These are phyloP conservation scores for Lasioglossum villosulum DNA, from an alignment of 2,888 invertebrate genomes.

Conservation along the genomic window DNA sequence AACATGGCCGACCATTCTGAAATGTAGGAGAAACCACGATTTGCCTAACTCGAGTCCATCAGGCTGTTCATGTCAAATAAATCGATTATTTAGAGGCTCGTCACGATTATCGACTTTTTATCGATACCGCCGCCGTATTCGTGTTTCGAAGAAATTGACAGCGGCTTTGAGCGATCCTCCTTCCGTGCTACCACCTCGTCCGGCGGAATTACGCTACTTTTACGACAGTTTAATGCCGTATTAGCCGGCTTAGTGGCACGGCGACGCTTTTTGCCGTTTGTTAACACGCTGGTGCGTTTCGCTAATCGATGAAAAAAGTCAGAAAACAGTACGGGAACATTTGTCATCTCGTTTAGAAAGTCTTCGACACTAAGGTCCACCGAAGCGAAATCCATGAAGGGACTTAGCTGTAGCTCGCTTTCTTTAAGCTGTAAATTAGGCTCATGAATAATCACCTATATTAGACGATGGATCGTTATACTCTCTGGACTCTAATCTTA, in stretches of 20 bases:
- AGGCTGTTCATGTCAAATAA: too few relatives aligned
- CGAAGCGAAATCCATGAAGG: not conserved
- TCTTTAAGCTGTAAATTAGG: not conserved
- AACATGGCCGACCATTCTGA: not conserved
- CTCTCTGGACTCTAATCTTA: not conserved
- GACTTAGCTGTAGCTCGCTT: not conserved
- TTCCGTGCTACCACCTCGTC: conserved; percentile 21
- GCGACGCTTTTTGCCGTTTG: conserved; percentile 19
- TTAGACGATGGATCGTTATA: not conserved
- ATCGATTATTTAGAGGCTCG: conserved; percentile 35
- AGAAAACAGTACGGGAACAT: not conserved
- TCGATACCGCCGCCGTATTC: not conserved
- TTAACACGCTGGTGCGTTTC: not conserved
- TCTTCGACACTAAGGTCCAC: not conserved
- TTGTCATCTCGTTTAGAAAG: conserved; percentile 5
- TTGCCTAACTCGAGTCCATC: not conserved
- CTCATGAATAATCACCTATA: not conserved
- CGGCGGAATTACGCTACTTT: conserved; percentile 40
- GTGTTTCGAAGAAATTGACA: conserved; percentile 9
- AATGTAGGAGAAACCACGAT: not conserved
- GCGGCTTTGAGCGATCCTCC: not conserved
- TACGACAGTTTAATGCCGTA: conserved; percentile 46
- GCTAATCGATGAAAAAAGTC: not conserved
- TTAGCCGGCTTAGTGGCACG: conserved; percentile 40
- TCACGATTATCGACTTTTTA: conserved; percentile 14